Evolutionary conservation across 92 coral and sea anemone genomes (phyloP), one percentile per base, ranked within the genome.

Genomic region (Heteractis magnifica): DNA sequence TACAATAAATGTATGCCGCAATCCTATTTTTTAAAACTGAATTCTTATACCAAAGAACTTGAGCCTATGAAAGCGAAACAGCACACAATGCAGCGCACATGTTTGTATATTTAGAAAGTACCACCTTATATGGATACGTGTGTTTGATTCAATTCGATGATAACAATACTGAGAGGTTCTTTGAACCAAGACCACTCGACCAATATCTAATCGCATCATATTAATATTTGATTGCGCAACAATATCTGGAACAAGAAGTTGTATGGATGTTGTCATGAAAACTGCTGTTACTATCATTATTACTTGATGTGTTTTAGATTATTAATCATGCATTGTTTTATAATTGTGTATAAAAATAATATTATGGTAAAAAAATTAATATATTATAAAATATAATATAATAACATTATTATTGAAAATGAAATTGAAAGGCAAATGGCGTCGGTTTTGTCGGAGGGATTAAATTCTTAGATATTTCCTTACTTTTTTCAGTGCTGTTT

Each of bases 31-130:
- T 65, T 62, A 49, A 0, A 10, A 58, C 51, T 60, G 53, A n/a
- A 10, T 75, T 60, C 65, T 23, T 56, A 41, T 64, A 62, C 34
- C 12, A 10, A 72, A 23, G 70, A 62, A 73, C 72, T 73, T 9
- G 51, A 59, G 51, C 51, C 60, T 8, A 65, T 59, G 71, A 83
- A 56, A 77, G 53, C 59, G 86, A 83, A 83, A 75, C 80, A 83
- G 75, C 72, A n/a, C 52, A 49, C 79, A 72, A 44, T 56, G 73
- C 49, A 50, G 56, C 49, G 14, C 77, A 70, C 84, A 62, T 70
- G 84, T 70, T 12, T n/a, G 16, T 50, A 68, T 3, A 75, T 64
- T 13, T 51, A 0, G 55, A 13, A 49, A 74, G 18, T 68, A 49
- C 49, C 26, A 14, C 84, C 84, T 49, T 81, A 81, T 81, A 81